Percentiles rank a stretch among this genome's conserved stretches.
Evolutionary conservation across 2,113 vertebrate genomes (phyloP).

Genomic region (Eulemur rufifrons): DNA sequence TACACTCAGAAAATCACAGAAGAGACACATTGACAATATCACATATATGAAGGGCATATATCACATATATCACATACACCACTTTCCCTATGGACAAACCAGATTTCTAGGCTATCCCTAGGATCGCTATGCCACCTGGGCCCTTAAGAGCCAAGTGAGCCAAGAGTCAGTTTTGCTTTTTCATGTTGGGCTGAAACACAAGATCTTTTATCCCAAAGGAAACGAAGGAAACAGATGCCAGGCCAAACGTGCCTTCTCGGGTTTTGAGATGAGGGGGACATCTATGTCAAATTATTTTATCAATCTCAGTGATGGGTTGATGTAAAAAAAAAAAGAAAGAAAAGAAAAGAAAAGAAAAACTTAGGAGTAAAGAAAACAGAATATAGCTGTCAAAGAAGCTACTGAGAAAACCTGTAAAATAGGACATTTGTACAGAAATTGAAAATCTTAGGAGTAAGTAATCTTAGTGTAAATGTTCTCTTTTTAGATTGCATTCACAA

Average conservation of each 20-base stretch:
- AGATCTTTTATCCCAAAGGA: not conserved
- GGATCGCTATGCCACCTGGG: not conserved
- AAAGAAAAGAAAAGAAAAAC: not conserved
- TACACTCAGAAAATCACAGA: not conserved
- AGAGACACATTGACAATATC: not conserved
- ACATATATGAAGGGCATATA: not conserved
- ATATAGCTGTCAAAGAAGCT: not conserved
- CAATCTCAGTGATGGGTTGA: not conserved
- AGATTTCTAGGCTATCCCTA: not conserved
- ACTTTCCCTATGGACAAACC: not conserved
- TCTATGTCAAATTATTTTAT: not conserved
- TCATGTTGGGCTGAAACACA: not conserved
- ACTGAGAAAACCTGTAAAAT: not conserved
- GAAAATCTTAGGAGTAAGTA: not conserved
- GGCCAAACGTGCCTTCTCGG: not conserved
- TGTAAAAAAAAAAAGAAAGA: not conserved
- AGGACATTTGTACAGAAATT: not conserved
- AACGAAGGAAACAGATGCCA: not conserved
- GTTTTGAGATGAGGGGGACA: not conserved
- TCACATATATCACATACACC: no score
- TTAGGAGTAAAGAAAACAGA: not conserved
- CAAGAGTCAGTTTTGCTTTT: not conserved
- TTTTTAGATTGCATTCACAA: not conserved
- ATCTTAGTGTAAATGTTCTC: not conserved
- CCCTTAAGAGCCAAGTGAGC: no score